A percentile compares a stretch with the other conserved stretches of the same genome.
phyloP scores from a whole-genome alignment of 2,888 invertebrate species.

The Drosophila algonquin region DNA sequence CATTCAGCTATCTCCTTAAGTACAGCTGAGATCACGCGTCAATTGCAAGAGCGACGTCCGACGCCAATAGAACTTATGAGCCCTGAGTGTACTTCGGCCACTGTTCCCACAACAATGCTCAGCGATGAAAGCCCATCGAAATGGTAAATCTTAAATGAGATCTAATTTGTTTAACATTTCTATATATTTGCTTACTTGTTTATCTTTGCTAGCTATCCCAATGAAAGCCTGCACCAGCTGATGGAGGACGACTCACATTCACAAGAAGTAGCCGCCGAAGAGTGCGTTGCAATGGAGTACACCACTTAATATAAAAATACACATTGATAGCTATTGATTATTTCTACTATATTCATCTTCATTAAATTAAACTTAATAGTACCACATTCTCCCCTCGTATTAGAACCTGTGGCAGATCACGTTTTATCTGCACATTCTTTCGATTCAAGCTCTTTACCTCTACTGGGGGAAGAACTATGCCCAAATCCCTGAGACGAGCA shows the following conservation, averaged over 20 bases:
- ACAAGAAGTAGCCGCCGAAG: constrained; percentile 89
- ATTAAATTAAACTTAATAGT: constrained; percentile 83
- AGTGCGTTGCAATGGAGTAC: constrained; percentile 89
- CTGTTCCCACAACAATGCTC: constrained; percentile 96
- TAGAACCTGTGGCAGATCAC: constrained; percentile 88
- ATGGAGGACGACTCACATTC: constrained; percentile 91
- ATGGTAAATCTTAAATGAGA: constrained; percentile 85
- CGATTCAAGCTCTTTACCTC: constrained; percentile 86
- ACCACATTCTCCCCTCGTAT: constrained; percentile 92
- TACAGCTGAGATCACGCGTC: constrained; percentile 95
- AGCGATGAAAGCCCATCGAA: constrained; percentile 96
- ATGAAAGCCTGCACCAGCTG: constrained; percentile 88
- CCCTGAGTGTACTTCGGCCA: constrained; percentile 93
- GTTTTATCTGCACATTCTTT: constrained; percentile 88
- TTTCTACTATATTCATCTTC: constrained; percentile 34
- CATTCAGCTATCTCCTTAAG: constrained; percentile 91
- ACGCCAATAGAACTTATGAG: constrained; percentile 88
- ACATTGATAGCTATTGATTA: not conserved
- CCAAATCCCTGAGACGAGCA: constrained; percentile 84
- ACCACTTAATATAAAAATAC: constrained; percentile 72
- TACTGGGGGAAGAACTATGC: constrained; percentile 85
- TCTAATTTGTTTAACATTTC: not conserved
- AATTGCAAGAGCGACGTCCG: constrained; percentile 91
- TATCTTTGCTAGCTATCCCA: constrained; percentile 88
- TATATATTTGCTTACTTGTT: not conserved